Evolutionary conservation across 2,113 vertebrate species (phyloP).

Genomic region (Muscicapa adusta): DNA sequence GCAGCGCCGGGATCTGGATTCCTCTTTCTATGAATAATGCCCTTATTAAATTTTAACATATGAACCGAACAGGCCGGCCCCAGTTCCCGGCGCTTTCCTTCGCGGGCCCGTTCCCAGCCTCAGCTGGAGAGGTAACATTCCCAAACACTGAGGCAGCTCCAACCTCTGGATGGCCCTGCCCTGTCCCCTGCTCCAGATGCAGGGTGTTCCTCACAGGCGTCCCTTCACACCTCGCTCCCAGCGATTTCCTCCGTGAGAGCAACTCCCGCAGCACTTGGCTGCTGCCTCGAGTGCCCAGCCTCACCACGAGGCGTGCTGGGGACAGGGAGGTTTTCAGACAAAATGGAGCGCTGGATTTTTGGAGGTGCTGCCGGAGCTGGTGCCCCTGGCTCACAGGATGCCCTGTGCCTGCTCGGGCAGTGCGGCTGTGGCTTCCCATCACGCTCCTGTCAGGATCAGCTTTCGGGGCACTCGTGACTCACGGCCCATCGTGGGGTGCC

Average conservation of each 20-base stretch:
- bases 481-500: not conserved
- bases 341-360: not conserved
- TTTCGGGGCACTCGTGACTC: slow-evolving; percentile 16
- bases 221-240: not conserved
- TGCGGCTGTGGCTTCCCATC: not conserved
- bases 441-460: not conserved
- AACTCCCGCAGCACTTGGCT: not conserved
- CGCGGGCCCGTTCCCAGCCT: slow-evolving; percentile 8
- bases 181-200: not conserved
- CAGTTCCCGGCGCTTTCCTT: not conserved
- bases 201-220: not conserved
- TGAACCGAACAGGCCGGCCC: slow-evolving; percentile 34
- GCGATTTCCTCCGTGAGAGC: fast-evolving
- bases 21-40: slow-evolving; percentile 65
- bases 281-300: not conserved
- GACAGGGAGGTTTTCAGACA: not conserved
- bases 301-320: fast-evolving
- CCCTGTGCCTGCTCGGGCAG: not conserved
- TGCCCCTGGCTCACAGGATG: not conserved
- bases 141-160: slow-evolving; percentile 32
- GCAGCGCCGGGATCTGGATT: slow-evolving; percentile 48
- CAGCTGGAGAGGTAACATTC: slow-evolving; percentile 54
- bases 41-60: slow-evolving; percentile 59
- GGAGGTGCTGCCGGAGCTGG: not conserved
- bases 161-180: not conserved